phyloP scores from a whole-genome alignment of 2,113 vertebrate genomes.

The Mastomys natalensis region DNA sequence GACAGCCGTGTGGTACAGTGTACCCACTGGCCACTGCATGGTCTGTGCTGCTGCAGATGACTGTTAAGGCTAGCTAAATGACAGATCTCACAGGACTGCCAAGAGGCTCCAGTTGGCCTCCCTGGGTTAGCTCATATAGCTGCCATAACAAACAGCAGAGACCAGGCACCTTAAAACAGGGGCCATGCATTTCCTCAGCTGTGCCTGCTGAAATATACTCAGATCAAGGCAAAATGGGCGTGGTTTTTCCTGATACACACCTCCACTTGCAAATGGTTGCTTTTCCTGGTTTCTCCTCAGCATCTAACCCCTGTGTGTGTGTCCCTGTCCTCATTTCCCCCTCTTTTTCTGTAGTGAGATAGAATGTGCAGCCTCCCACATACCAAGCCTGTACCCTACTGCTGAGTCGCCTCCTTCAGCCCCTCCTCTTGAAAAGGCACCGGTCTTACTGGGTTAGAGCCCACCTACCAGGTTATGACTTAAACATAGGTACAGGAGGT shows the following conservation, averaged over 20 bases:
- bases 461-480: not conserved
- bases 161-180: not conserved
- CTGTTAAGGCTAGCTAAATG: not conserved
- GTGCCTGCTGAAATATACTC: not conserved
- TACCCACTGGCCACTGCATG: not conserved
- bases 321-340: not conserved
- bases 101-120: not conserved
- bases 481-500: not conserved
- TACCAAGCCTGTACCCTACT: not conserved
- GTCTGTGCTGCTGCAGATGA: not conserved
- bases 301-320: not conserved
- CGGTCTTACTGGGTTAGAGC: not conserved
- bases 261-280: not conserved
- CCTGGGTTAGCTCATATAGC: not conserved
- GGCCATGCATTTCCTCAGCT: not conserved
- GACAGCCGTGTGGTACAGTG: too few species aligned
- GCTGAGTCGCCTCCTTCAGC: not conserved
- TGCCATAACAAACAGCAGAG: not conserved
- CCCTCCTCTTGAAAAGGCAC: not conserved
- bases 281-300: not conserved
- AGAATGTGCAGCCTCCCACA: too few species aligned
- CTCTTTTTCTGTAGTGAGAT: not conserved
- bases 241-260: not conserved
- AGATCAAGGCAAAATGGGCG: not conserved
- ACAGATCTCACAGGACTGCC: not conserved